Base-by-base conservation (phyloP, 2,888 invertebrate genomes). In the Sicus ferrugineus region DNA sequence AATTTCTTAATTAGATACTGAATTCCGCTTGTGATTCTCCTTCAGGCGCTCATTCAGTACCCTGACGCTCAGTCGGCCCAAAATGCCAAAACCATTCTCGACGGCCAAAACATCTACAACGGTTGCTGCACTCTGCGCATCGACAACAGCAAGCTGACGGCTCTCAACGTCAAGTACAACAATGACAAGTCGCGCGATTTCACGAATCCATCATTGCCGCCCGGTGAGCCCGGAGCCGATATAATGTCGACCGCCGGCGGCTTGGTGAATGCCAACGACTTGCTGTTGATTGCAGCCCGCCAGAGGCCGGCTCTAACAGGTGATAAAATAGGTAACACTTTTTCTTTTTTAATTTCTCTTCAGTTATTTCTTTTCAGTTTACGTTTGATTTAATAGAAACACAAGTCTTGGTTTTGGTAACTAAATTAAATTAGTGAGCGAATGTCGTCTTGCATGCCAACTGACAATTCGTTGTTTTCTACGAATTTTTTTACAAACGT, bases 151-250 rank as follows among this genome's bases (percentile, higher is more conserved):
- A 99, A 99, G 88, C 91, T 99, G 91, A 93, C 95, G 80, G 96
- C 95, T 79, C 89, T 99, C 80, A 98, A 98, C 87, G 98, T 99
- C 78, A 97, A 98, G 87, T 99, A 97, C 89, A 99, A 99, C 89
- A 99, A 99, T 88, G 99, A 99, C 89, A 99, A 99, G 88, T 97
- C 97, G 73, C 90, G 98, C 73, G 99, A 99, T 88, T 99, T 97
- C 89, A 99, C 98, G 79, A 98, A 99, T 87, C 98, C 98, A 66
- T 93, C 93, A 84, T 90, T 99, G 84, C 98, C 98, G 6, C 95
- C 96, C 67, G 98, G 98, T 65, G 98, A 98, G 78, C 88, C 89
- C 38, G 88, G 89, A 72, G 87, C 89, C 76, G 90, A 89, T 79
- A 86, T 88, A 71, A 84, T 89, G 80, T 87, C 88, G 70, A 86